Evolutionary conservation across 2,888 invertebrate species (phyloP), one percentile per base, ranked within the genome.

Genomic region (Cephus sareptanus): DNA sequence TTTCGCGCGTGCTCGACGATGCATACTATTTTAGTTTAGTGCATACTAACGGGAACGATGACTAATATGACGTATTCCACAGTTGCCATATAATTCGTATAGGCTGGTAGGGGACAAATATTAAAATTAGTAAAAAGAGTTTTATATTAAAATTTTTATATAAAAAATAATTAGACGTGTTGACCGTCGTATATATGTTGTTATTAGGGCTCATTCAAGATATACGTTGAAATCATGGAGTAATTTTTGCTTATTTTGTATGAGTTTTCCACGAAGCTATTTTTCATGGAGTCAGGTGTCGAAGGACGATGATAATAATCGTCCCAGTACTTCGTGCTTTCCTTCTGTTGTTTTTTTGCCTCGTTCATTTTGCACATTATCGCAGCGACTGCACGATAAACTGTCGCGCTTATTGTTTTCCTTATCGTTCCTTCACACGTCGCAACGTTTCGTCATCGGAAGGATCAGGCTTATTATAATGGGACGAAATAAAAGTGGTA

Each of bases 291-390:
- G 23, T 56, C 56, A 56, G 56, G 56, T 56, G 23, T 56, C 56
- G 56, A 56, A 56, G 56, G 56, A 56, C 56, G 56, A 56, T 56
- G 56, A 56, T 56, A 56, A 56, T 56, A 23, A 56, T 56, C 56
- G 56, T 56, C 56, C 75, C 31, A 70, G 34, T 74, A 69, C 74
- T 23, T 35, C 33, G 35, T n/a, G 34, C 33, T 75, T 40, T 40
- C 37, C 33, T 34, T 73, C 35, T 75, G n/a, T 33, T 31, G 40
- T 40, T 34, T 68, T 35, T 74, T 79, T 80, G 76, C 77, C 78
- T 76, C 74, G 56, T 56, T 75, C 77, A 71, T 80, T 78, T 77
- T 77, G 30, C 76, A 73, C 70, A 75, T 34, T 76, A 69, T 75
- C 76, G 77, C 75, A 69, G 13, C 40, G 68, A 56, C 79, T 40